Conservation (phyloP, 2,888 invertebrate genomes). For the Macropis europaea region DNA sequence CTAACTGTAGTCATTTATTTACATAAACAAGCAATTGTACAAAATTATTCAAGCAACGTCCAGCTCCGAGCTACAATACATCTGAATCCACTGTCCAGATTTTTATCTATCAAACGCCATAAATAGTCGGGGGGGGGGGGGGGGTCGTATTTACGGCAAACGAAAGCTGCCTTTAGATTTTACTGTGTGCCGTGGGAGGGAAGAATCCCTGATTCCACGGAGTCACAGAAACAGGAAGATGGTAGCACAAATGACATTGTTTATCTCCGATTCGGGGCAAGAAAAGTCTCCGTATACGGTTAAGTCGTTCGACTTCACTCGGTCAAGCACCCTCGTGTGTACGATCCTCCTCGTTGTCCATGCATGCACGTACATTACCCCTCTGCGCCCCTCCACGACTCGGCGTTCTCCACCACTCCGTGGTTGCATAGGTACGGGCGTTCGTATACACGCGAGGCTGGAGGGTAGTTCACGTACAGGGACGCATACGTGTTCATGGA, state of each 20-base stretch:
- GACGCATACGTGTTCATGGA: slow-evolving; percentile 38
- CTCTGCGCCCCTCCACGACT: neutral
- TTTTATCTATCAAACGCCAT: slow-evolving; percentile 23
- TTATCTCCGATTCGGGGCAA: slow-evolving; percentile 46
- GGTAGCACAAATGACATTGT: slow-evolving; percentile 58
- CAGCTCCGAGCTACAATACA: too few relatives aligned
- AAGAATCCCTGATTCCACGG: slow-evolving; percentile 19
- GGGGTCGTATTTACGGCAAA: slow-evolving; percentile 27
- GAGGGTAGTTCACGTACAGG: slow-evolving; percentile 24
- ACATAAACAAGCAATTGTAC: too few relatives aligned
- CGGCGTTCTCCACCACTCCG: slow-evolving; percentile 2
- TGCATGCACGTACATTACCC: slow-evolving; percentile 38
- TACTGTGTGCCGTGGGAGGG: slow-evolving; percentile 18
- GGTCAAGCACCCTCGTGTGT: slow-evolving; percentile 60
- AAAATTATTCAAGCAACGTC: too few relatives aligned
- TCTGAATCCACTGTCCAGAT: neutral
- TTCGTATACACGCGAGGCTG: neutral
- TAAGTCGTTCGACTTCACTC: slow-evolving; percentile 57
- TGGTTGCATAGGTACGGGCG: neutral
- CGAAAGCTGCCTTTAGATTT: slow-evolving; percentile 25
- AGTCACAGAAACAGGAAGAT: neutral
- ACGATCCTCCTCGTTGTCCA: slow-evolving; percentile 46
- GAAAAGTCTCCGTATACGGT: slow-evolving; percentile 45
- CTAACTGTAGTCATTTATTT: too few relatives aligned
- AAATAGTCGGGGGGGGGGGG: slow-evolving; percentile 31